These are phyloP conservation scores for Caradrina kadenii DNA, from an alignment of 2,888 invertebrate genomes.

Conservation along the genomic window DNA sequence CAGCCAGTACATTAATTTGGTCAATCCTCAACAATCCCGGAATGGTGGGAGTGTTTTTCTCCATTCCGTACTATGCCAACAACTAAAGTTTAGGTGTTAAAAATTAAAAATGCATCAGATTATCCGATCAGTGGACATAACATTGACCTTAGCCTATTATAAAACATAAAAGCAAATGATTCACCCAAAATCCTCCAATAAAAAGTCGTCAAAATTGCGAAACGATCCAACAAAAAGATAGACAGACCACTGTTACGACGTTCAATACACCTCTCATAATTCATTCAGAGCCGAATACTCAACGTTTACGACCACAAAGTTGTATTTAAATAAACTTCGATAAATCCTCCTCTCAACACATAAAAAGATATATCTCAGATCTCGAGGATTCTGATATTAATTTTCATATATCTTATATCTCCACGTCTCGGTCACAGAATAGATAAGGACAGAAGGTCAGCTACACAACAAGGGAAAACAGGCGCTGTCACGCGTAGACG, in stretches of 20 bases:
- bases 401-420: slow-evolving; percentile 74
- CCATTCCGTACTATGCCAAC: too few relatives aligned
- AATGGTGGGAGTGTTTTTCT: too few relatives aligned
- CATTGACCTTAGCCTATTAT: too few relatives aligned
- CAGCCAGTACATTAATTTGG: too few relatives aligned
- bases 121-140: too few relatives aligned
- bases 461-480: neutral
- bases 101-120: too few relatives aligned
- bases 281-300: slow-evolving; percentile 57
- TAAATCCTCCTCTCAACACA: slow-evolving; percentile 66
- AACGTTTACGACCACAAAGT: slow-evolving; percentile 60
- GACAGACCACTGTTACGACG: slow-evolving; percentile 19
- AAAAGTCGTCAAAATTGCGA: slow-evolving; percentile 29
- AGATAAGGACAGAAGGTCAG: neutral
- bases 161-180: too few relatives aligned
- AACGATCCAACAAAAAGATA: slow-evolving; percentile 36
- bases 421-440: slow-evolving; percentile 30
- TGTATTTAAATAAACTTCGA: slow-evolving; percentile 66
- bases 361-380: slow-evolving; percentile 70
- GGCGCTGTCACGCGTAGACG: neutral
- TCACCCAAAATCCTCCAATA: slow-evolving; percentile 1
- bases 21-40: too few relatives aligned
- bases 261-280: slow-evolving; percentile 52
- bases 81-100: too few relatives aligned
- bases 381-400: slow-evolving; percentile 71